phyloP scores from a whole-genome alignment of 1,140 invertebrate species.

The Eciton burchellii region DNA sequence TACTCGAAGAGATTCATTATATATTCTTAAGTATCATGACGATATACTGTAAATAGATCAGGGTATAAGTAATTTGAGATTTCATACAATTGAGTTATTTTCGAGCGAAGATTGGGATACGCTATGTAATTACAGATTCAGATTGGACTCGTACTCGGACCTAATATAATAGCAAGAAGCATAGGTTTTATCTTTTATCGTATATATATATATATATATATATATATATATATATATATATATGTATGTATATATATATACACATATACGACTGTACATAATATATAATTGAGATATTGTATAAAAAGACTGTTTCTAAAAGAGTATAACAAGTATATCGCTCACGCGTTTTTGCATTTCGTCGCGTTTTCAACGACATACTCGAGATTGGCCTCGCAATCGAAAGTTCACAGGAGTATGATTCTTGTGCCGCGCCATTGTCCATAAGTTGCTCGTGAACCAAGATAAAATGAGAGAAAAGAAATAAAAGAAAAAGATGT shows the following conservation, averaged over 20 bases:
- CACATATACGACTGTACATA: conserved; percentile 80
- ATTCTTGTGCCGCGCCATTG: not conserved
- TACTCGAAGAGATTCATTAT: conserved; percentile 59
- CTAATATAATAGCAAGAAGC: conserved; percentile 56
- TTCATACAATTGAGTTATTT: conserved; percentile 58
- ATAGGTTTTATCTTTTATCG: conserved; percentile 80
- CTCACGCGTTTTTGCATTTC: conserved; percentile 45
- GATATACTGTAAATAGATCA: conserved; percentile 81
- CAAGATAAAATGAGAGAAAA: too few relatives aligned
- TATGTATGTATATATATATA: conserved; percentile 64
- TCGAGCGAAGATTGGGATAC: conserved; percentile 46
- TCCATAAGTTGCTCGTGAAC: not conserved
- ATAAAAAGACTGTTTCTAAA: conserved; percentile 84
- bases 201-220: conserved; percentile 65
- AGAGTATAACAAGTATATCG: conserved; percentile 70
- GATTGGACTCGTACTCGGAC: conserved; percentile 62
- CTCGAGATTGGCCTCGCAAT: conserved; percentile 42
- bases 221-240: conserved; percentile 67
- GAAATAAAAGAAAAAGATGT: too few relatives aligned
- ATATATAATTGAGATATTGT: conserved; percentile 84
- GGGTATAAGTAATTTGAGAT: conserved; percentile 79
- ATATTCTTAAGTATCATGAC: conserved; percentile 65
- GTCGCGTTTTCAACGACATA: conserved; percentile 35
- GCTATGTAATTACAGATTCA: conserved; percentile 61
- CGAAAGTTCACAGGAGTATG: not conserved